Evolutionary conservation across 2,888 invertebrate species (phyloP), one percentile per base, ranked within the genome.

Genomic region (Chrysolina oricalcia): DNA sequence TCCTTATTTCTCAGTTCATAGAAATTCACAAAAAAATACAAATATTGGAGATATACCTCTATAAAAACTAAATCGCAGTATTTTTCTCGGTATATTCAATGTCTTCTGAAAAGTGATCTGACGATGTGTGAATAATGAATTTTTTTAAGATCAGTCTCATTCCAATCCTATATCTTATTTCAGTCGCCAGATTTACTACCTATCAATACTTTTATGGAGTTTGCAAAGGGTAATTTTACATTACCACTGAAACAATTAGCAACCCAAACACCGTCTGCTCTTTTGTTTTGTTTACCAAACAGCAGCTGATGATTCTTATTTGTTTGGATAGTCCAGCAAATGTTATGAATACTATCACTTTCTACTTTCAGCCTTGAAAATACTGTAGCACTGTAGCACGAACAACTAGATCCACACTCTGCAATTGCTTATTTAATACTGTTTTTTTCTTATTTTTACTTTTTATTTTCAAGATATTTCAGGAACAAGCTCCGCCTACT

Each of bases 91-190:
- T 65, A 15, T 65, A 69, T 46, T 72, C 53, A 35, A 72, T 50
- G 23, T 66, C 65, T 53, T 77, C 94, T 91, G 94, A 93, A 88
- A 93, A 94, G 87, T 94, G 94, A 83, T 94, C 94, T 82, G 94
- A 94, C 81, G 94, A 94, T 79, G 94, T 94, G 90, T 94, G 94
- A 87, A 94, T 91, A 89, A 94, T 94, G 86, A 93, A 93, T 86
- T 87, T 93, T 92, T 87, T 92, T 90, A 89, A 93, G 90, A 89
- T 93, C 92, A 91, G 93, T 92, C 94, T 93, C 94, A 94, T 94
- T 91, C 93, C 93, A 92, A 93, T 92, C 90, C 93, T 92, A 89
- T 90, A 90, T 88, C 90, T 89, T 84, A 91, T 90, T 88, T 90
- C 90, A 86, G 90, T 90, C 89, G 90, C 91, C 91, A 91, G 91